Evolutionary conservation across 37 sponge, comb jelly and placozoan genomes (phyloP), one percentile per base, ranked within the genome.

Genomic region (Chondrosia reniformis): DNA sequence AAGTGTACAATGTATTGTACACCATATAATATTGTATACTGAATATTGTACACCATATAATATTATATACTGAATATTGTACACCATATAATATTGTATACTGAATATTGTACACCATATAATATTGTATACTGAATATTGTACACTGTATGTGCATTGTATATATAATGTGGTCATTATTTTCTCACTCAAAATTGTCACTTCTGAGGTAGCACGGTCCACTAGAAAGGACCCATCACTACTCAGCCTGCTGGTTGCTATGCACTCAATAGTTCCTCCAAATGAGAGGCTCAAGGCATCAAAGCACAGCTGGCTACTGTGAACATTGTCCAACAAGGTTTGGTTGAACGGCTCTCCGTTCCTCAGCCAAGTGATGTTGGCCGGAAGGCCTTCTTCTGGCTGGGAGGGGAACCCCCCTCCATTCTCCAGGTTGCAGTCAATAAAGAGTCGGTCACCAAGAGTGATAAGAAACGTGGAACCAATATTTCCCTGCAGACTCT

Each of bases 181-280:
- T n/a, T n/a, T n/a, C 72, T 39, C 72, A 69, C 72, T 34, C 9
- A 69, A 31, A 33, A 69, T 44, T 25, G 72, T 69, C 42, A 69
- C 72, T 34, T 34, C 7, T n/a, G 72, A 69, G 5, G 72, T 5
- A 17, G 72, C 72, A 43, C 44, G 42, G 42, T 69, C 72, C 12
- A 43, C 44, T 25, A 69, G 43, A 40, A 69, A 69, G n/a, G n/a
- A 41, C 15, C 72, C 72, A 24, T 69, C 43, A 3, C 43, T 40
- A 22, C 41, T 36, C n/a, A 69, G 4, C 12, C 72, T 41, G 9
- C 72, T 69, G 43, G 42, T 25, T 13, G 72, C 72, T 7, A 21
- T 36, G 24, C 72, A 69, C 43, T 30, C 36, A 34, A 69, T 25
- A 2, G n/a, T 2, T 2, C 72, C 72, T 17, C 72, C 72, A 69